Base-by-base conservation (phyloP, 1,140 invertebrate genomes). In the Pogonomyrmex californicus region DNA sequence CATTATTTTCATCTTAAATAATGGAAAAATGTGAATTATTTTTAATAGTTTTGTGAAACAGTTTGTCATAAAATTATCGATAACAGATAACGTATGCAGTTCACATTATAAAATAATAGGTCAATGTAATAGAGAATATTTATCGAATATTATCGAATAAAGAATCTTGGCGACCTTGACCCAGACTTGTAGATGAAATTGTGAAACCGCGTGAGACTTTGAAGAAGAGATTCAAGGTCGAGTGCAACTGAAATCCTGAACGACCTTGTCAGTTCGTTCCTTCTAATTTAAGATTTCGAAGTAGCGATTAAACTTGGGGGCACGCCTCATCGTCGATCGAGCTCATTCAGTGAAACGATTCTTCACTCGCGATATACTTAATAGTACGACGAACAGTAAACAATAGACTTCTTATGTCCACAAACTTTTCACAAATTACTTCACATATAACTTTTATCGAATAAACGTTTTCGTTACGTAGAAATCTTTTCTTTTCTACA, bases 161-260 rank as follows among this genome's bases (percentile, higher is more conserved):
- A 9, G 17, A 85, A 51, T 79, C 66, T n/a, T 1, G 87, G 4
- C 41, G 70, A 90, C 76, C 89, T 90, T 90, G 88, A 90, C 89
- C 89, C 86, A 89, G 62, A 89, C 60, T 90, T n/a, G 30, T 38
- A 58, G 33, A 86, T 44, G 71, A 77, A 73, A 73, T 73, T 49
- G 5, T 6, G 68, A 49, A 10, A 47, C 33, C 23, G n/a, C 17
- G 9, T 41, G 17, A 44, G 33, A 33, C n/a, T 33, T 73, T 2
- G 41, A 70, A 54, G 51, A 56, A 66, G 58, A 56, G 30, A 73
- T 77, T 71, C 66, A 63, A 88, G 62, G 41, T 47, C 14, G 14
- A 79, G 60, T 81, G 63, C 30, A 51, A 9, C n/a, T 76, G 41
- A 51, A 51, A 36, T 54, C 23, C 7, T 36, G 9, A 41, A 41